Conservation (phyloP, 1,140 invertebrate genomes). For the Diachasma alloeum region DNA sequence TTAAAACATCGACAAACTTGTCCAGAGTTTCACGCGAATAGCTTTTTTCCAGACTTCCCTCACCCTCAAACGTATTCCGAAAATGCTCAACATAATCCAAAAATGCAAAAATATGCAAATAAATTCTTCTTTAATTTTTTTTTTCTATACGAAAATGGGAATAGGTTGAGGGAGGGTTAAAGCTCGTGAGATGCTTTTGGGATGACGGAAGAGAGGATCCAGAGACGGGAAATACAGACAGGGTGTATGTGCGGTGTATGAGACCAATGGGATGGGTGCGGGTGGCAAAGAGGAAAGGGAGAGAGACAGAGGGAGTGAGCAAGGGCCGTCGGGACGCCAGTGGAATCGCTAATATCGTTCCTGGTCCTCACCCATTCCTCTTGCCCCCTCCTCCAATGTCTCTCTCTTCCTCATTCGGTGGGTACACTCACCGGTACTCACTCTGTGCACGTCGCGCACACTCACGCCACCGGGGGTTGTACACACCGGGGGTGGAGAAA, state of each 20-base stretch:
- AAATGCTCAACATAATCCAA: too few species aligned
- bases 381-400: background rate
- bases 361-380: background rate
- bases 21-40: too few species aligned
- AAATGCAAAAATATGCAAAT: background rate
- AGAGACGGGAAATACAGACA: constrained; percentile 1
- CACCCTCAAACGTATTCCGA: too few species aligned
- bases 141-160: background rate
- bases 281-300: background rate
- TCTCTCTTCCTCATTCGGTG: background rate
- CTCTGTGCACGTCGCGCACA: constrained; percentile 6
- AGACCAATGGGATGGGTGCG: background rate
- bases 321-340: constrained; percentile 1
- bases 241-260: background rate
- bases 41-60: too few species aligned
- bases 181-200: constrained; percentile 1
- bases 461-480: background rate
- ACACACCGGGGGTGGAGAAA: background rate
- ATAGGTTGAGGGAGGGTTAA: background rate
- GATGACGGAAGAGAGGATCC: background rate
- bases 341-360: constrained; percentile 16
- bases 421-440: background rate
- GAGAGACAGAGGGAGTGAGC: background rate
- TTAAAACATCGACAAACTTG: too few species aligned
- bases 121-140: background rate